A percentile compares a stretch with the other conserved stretches of the same genome.
Conservation (phyloP, 2,888 invertebrate species). For the Athalia cordata region DNA sequence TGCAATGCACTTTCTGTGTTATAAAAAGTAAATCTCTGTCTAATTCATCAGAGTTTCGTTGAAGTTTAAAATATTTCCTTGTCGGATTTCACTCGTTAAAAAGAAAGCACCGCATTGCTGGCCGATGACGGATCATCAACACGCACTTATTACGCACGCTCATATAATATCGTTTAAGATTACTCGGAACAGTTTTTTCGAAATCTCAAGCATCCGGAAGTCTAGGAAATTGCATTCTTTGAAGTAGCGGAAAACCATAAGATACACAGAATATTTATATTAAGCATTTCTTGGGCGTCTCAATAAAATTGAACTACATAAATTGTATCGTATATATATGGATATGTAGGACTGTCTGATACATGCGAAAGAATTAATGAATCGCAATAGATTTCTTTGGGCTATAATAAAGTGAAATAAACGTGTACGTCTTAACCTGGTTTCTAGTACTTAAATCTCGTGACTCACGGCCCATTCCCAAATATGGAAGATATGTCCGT, state of each 20-base stretch:
- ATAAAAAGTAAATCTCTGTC: no score
- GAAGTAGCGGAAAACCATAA: no score
- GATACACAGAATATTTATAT: no score
- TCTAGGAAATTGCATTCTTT: no score
- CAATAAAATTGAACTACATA: no score
- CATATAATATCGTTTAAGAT: constrained; percentile 20
- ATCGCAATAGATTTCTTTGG: constrained; percentile 34
- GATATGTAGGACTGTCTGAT: constrained; percentile 24
- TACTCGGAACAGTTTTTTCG: neutral
- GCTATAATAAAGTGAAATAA: constrained; percentile 2
- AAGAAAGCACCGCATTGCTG: neutral
- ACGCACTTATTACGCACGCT: neutral
- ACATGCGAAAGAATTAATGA: constrained; percentile 15
- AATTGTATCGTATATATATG: constrained; percentile 2
- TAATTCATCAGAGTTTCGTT: no score
- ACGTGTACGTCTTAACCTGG: constrained; percentile 40
- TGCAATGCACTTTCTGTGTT: no score
- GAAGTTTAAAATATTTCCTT: neutral
- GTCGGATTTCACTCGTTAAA: neutral
- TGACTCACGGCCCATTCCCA: constrained; percentile 34
- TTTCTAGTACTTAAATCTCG: constrained; percentile 40
- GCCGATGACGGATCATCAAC: neutral
- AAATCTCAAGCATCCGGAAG: neutral
- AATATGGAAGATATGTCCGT: constrained; percentile 44
- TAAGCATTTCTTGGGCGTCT: no score